phyloP scores from a whole-genome alignment of 2,888 invertebrate genomes.

The Ennomos erosarius region DNA sequence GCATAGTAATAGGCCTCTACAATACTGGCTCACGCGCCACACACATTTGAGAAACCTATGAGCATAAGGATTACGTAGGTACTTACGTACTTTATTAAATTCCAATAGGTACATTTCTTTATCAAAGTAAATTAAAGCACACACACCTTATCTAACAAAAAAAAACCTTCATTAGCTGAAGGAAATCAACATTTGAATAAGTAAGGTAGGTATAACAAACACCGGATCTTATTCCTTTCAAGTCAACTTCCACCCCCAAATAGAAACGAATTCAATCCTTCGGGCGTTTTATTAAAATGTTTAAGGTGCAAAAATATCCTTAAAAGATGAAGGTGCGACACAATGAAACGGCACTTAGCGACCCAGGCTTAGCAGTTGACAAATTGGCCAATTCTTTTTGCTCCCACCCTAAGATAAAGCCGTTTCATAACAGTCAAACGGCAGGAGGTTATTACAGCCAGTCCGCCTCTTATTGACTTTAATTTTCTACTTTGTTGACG shows the following conservation, averaged over 20 bases:
- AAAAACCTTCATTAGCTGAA: no score
- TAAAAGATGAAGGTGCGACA: slow-evolving; percentile 62
- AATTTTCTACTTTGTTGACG: slow-evolving; percentile 83
- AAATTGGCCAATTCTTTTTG: slow-evolving; percentile 77
- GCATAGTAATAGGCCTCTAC: no score
- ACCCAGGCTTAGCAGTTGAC: slow-evolving; percentile 67
- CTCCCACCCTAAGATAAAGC: slow-evolving; percentile 63
- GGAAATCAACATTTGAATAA: no score
- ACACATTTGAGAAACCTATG: no score
- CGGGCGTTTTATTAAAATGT: slow-evolving; percentile 56
- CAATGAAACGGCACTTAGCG: slow-evolving; percentile 75
- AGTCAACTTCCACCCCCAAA: slow-evolving; percentile 2
- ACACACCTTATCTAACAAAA: no score
- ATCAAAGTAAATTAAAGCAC: no score
- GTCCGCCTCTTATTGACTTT: slow-evolving; percentile 78
- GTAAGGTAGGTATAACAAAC: no score
- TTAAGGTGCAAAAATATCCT: slow-evolving; percentile 49
- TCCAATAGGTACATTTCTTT: no score
- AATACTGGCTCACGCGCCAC: no score
- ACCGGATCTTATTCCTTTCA: no score
- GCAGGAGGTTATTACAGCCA: slow-evolving; percentile 69
- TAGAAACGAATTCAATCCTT: slow-evolving; percentile 29
- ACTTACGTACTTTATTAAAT: no score
- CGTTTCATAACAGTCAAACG: slow-evolving; percentile 68
- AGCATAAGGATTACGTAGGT: no score